Percentiles rank a stretch among this genome's conserved stretches.
These are phyloP conservation scores for Callyntrura sp. DNA, from an alignment of 2,888 invertebrate species.

Conservation along the genomic window DNA sequence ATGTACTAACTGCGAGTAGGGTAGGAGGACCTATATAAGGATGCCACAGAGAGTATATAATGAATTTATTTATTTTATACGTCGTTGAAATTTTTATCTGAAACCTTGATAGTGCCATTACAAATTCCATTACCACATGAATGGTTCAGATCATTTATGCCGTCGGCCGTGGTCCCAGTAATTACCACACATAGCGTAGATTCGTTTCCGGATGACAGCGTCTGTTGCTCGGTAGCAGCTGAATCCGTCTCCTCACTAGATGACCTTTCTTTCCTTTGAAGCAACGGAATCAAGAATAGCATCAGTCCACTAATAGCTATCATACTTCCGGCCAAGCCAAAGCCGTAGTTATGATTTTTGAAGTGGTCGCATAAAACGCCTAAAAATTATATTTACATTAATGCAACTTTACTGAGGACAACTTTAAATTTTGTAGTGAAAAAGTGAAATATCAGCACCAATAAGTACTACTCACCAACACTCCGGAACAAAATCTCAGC, in stretches of 20 bases:
- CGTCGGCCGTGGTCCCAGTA: constrained; percentile 66
- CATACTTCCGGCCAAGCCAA: constrained; percentile 94
- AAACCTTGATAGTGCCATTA: constrained; percentile 52
- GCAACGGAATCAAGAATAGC: constrained; percentile 93
- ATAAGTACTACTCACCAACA: no score
- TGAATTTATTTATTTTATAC: constrained; percentile 64
- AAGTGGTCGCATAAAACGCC: constrained; percentile 78
- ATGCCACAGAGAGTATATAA: no score
- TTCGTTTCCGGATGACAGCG: constrained; percentile 58
- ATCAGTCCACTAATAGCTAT: constrained; percentile 95
- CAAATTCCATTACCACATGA: constrained; percentile 60
- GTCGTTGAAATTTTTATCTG: constrained; percentile 76
- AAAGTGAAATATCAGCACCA: no score
- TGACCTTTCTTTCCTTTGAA: constrained; percentile 37
- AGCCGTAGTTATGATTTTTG: constrained; percentile 87
- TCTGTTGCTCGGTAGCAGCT: constrained; percentile 49
- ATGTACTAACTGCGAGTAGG: background rate
- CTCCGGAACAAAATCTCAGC: constrained; percentile 91
- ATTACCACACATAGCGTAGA: constrained; percentile 52
- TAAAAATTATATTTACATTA: constrained; percentile 35
- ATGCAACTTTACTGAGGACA: no score
- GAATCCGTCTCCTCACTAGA: constrained; percentile 40
- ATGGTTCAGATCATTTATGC: constrained; percentile 14
- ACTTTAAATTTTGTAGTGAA: no score
- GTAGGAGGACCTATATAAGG: no score